Conservation (phyloP, 1,140 invertebrate genomes). For the Ganaspis sp. region DNA sequence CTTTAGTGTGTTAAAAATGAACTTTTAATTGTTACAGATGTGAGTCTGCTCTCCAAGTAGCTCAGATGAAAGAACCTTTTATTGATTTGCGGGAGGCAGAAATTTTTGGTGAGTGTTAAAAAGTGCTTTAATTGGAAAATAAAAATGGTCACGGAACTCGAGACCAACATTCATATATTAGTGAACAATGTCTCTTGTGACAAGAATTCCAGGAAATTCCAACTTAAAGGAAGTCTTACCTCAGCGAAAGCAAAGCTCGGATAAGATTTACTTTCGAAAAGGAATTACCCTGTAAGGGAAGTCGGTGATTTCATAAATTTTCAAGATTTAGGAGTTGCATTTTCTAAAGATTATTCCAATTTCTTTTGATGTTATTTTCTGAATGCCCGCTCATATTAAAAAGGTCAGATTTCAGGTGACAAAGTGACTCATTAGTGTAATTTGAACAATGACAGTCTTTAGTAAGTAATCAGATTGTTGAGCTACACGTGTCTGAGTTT, state of each 20-base stretch:
- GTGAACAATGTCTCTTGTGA: conserved; percentile 12
- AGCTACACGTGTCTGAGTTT: conserved; percentile 29
- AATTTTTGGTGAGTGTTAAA: conserved; percentile 67
- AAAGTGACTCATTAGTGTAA: neutral
- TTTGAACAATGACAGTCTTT: neutral
- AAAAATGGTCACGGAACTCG: conserved; percentile 14
- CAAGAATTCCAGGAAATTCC: conserved; percentile 14
- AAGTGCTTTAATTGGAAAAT: conserved; percentile 35
- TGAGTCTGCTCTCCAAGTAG: conserved; percentile 60
- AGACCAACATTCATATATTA: conserved; percentile 1
- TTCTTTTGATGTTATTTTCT: neutral
- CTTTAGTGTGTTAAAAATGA: no score
- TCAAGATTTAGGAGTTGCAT: neutral
- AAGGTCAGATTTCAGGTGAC: neutral
- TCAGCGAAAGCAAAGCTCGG: neutral
- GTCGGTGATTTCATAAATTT: conserved; percentile 18
- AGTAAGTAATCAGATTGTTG: conserved; percentile 20
- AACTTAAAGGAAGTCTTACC: conserved; percentile 14
- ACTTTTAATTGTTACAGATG: conserved; percentile 62
- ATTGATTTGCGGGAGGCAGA: conserved; percentile 61
- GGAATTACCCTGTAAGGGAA: neutral
- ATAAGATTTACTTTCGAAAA: neutral
- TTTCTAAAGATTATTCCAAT: neutral
- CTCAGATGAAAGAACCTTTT: conserved; percentile 50
- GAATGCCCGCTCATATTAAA: neutral